Conservation (phyloP, 2,797 vertebrate species). For the Cyprinodon diabolis region DNA sequence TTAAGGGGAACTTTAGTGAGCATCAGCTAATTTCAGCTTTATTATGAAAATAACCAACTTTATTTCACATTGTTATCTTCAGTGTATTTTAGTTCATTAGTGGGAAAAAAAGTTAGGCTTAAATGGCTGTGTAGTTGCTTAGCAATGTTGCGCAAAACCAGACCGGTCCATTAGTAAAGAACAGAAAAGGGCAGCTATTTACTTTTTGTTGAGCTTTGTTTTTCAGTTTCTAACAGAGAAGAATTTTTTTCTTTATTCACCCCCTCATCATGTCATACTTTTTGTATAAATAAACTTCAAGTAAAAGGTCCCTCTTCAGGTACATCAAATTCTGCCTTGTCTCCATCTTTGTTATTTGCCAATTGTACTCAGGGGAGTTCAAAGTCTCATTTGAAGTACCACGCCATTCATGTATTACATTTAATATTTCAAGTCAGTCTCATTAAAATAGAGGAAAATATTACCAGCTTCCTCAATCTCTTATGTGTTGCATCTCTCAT, state of each 20-base stretch:
- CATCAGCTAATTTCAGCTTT: constrained; percentile 22
- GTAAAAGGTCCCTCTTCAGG: constrained; percentile 34
- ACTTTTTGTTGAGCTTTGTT: background rate
- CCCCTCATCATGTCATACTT: constrained; percentile 42
- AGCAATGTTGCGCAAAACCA: background rate
- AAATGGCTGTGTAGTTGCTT: background rate
- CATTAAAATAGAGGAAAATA: constrained; percentile 42
- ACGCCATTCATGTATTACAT: constrained; percentile 48
- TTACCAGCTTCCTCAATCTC: constrained; percentile 38
- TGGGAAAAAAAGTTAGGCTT: background rate
- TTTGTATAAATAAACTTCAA: constrained; percentile 49
- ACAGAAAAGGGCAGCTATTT: background rate
- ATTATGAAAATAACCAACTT: constrained; percentile 20
- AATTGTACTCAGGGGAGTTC: constrained; percentile 66
- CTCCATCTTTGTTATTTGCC: constrained; percentile 35
- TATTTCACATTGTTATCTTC: background rate
- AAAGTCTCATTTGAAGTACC: constrained; percentile 63
- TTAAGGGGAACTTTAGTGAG: constrained; percentile 5
- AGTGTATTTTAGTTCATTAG: background rate
- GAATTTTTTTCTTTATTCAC: constrained; percentile 34
- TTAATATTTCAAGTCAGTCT: constrained; percentile 69
- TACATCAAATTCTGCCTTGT: constrained; percentile 34
- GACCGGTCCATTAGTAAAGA: background rate
- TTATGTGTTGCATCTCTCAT: constrained; percentile 31
- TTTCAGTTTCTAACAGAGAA: constrained; percentile 26